A percentile compares a stretch with the other conserved stretches of the same genome.
phyloP scores from a whole-genome alignment of 2,113 vertebrate species.

The Perca fluviatilis region DNA sequence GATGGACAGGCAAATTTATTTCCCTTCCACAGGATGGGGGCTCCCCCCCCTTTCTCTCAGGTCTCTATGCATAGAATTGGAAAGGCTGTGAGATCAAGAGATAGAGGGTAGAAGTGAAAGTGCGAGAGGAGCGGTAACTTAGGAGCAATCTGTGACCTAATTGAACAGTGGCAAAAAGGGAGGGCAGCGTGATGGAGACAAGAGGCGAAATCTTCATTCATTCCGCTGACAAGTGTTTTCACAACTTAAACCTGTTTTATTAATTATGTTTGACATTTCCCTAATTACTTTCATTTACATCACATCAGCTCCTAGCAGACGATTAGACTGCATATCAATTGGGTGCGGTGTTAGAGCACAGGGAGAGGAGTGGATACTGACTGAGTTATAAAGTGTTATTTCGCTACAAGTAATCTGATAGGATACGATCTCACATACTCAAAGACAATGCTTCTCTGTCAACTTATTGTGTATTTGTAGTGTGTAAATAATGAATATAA shows the following conservation, averaged over 20 bases:
- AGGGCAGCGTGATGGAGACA: constrained; percentile 71
- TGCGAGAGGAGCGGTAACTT: constrained; percentile 82
- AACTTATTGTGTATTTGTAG: constrained; percentile 9
- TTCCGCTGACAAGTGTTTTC: constrained; percentile 97
- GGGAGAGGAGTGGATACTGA: constrained; percentile 76
- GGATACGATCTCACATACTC: constrained; percentile 52
- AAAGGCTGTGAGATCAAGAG: constrained; percentile 78
- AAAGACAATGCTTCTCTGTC: constrained; percentile 2
- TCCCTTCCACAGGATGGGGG: constrained; percentile 84
- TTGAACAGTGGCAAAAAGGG: constrained; percentile 84
- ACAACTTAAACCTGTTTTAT: constrained; percentile 96
- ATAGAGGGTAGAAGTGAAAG: constrained; percentile 70
- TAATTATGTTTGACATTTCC: constrained; percentile 98
- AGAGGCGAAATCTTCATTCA: constrained; percentile 87
- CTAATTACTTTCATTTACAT: constrained; percentile 99
- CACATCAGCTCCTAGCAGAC: constrained; percentile 94
- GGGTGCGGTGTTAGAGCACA: constrained; percentile 81
- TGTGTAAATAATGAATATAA: constrained; percentile 40
- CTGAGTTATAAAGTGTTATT: constrained; percentile 67
- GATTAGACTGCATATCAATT: constrained; percentile 93
- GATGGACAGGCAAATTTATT: constrained; percentile 94
- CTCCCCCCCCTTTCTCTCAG: constrained; percentile 78
- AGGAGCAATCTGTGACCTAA: constrained; percentile 88
- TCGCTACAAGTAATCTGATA: constrained; percentile 64
- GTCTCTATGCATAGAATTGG: constrained; percentile 83